A percentile compares a stretch with the other conserved stretches of the same genome.
These are phyloP conservation scores for Eurypyga helias DNA, from an alignment of 2,113 vertebrate species.

Conservation along the genomic window DNA sequence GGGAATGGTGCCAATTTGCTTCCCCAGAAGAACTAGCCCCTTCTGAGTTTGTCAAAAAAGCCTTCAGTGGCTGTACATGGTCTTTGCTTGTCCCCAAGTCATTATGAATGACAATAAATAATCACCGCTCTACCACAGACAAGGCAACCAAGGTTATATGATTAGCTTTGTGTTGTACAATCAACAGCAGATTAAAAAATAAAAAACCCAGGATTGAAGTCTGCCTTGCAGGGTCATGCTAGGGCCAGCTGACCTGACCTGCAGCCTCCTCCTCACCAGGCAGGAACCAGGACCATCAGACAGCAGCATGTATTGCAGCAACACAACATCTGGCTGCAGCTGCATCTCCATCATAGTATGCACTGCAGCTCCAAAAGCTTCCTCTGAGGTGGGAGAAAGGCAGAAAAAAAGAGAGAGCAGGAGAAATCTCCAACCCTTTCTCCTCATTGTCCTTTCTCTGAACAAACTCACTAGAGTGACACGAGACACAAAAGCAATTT, in stretches of 20 bases:
- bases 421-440: neutral
- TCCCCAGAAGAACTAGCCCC: neutral
- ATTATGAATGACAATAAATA: neutral
- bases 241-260: neutral
- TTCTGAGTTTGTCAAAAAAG: neutral
- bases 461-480: neutral
- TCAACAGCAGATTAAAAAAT: neutral
- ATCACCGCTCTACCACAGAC: neutral
- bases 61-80: neutral
- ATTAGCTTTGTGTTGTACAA: neutral
- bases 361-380: neutral
- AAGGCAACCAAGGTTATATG: neutral
- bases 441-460: neutral
- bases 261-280: rapidly evolving
- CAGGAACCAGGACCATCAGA: neutral
- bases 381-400: neutral
- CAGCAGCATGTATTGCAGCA: neutral
- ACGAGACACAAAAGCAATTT: neutral
- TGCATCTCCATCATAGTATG: rapidly evolving
- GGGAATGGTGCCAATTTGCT: neutral
- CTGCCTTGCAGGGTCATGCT: neutral
- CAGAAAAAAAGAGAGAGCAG: neutral
- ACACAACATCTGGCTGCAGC: neutral
- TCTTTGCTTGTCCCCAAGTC: neutral
- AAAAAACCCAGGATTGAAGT: neutral